Percentiles rank a stretch among this genome's conserved stretches.
Conservation (phyloP, 53 echinoderm and acorn worm genomes). For the Arbacia lixula region DNA sequence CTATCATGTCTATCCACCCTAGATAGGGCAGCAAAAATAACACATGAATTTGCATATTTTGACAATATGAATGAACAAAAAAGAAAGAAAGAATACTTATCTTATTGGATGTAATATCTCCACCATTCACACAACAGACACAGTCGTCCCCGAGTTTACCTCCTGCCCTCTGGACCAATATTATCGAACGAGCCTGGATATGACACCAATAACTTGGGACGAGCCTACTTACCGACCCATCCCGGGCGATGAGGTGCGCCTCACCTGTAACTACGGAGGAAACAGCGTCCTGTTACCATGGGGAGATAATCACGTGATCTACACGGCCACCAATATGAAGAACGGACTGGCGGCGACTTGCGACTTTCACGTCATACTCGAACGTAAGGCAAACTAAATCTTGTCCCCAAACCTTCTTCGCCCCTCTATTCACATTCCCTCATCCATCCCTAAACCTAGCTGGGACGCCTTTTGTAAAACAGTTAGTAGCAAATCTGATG, state of each 20-base stretch:
- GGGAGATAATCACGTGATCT: slow-evolving; percentile 53
- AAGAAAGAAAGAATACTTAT: too few relatives aligned
- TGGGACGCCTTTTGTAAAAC: too few relatives aligned
- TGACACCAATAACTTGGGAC: slow-evolving; percentile 48
- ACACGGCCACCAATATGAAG: slow-evolving; percentile 60
- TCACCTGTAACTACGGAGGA: slow-evolving; percentile 32
- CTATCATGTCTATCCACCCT: too few relatives aligned
- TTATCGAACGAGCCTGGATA: slow-evolving; percentile 4
- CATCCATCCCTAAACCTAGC: too few relatives aligned
- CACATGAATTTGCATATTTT: too few relatives aligned
- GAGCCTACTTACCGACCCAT: slow-evolving; percentile 60
- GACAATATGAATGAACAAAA: too few relatives aligned
- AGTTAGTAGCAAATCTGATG: too few relatives aligned
- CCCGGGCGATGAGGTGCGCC: slow-evolving; percentile 44
- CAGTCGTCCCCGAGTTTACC: slow-evolving; percentile 49
- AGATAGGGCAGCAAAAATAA: too few relatives aligned
- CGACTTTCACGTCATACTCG: slow-evolving; percentile 49
- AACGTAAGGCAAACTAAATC: too few relatives aligned
- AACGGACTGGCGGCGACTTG: slow-evolving; percentile 63
- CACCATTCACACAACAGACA: slow-evolving; percentile 26
- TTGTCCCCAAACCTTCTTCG: too few relatives aligned
- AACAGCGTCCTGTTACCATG: slow-evolving; percentile 43
- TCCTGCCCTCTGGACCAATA: slow-evolving; percentile 45
- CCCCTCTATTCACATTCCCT: too few relatives aligned
- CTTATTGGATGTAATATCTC: too few relatives aligned